Evolutionary conservation across 2,888 invertebrate genomes (phyloP), one percentile per base, ranked within the genome.

Genomic region (Bugulina stolonifera): DNA sequence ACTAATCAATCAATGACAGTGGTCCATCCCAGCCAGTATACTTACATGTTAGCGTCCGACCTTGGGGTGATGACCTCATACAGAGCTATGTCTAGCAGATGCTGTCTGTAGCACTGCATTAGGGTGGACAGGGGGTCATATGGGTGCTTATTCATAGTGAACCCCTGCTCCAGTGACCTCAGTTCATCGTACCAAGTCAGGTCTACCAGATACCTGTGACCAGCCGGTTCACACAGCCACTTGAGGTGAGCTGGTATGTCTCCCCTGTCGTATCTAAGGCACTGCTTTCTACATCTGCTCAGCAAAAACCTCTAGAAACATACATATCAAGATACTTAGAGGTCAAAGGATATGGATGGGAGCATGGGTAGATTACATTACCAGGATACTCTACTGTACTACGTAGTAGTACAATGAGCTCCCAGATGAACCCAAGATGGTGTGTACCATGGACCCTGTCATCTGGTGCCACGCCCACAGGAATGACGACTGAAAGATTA

Each of bases 51-150:
- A 0, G 64, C 34, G 32, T 64, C 64, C 3, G 32, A 32, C 32
- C 18, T 27, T 3, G 90, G 90, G 71, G 89, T 89, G 3, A 92
- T 87, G 69, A 93, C 84, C 80, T 90, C 89, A 78, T 90, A 89
- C 43, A 94, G 86, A 70, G 92, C 91, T 80, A 90, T 91, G 78
- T 92, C 91, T 64, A 95, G 87, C 27, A 94, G 85, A 81, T 94
- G 91, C 81, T 94, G 89, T 72, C 93, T 90, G 82, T 93, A 94
- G 54, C 90, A 89, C 88, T 92, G 84, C 1, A 83, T 82, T 25
- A 84, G 81, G 75, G 79, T 79, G 25, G 83, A 81, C 54, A 85
- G 74, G 0, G 85, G 85, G 75, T 85, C 83, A 75, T 64, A 64
- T 1, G 64, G 64, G 64, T 64, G 64, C n/a, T 32, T 27, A 32